Conservation (phyloP, 92 coral and sea anemone genomes). For the Epizoanthus illoricatus region DNA sequence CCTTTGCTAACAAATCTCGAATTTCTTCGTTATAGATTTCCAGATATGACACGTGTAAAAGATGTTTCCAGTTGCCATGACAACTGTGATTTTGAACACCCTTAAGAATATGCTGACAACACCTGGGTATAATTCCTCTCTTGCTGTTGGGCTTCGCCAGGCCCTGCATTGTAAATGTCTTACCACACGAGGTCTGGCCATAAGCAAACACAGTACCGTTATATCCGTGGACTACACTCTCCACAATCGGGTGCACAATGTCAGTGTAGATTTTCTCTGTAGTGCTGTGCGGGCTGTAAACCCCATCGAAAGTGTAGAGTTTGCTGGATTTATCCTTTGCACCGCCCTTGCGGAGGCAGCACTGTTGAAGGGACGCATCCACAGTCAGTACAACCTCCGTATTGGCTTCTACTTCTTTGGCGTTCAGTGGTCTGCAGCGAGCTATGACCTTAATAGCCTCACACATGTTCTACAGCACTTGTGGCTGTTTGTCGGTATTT, state of each 20-base stretch:
- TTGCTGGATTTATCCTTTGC: slow-evolving; percentile 51
- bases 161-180: slow-evolving; percentile 90
- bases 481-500: slow-evolving; percentile 25
- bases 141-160: slow-evolving; percentile 53
- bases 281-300: slow-evolving; percentile 63
- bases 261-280: slow-evolving; percentile 79
- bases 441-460: slow-evolving; percentile 75
- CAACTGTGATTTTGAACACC: slow-evolving; percentile 54
- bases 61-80: slow-evolving; percentile 65
- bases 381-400: slow-evolving; percentile 65
- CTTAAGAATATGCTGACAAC: slow-evolving; percentile 75
- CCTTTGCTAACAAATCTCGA: slow-evolving; percentile 69
- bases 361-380: slow-evolving; percentile 65
- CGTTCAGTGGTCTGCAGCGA: slow-evolving; percentile 83
- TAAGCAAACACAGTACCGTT: slow-evolving; percentile 91
- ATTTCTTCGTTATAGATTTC: slow-evolving; percentile 87
- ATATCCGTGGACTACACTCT: slow-evolving; percentile 82
- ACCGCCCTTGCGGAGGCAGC: slow-evolving; percentile 52
- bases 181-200: slow-evolving; percentile 91
- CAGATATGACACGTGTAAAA: slow-evolving; percentile 78
- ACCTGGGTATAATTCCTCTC: slow-evolving; percentile 75
- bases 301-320: slow-evolving; percentile 80
- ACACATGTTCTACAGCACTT: slow-evolving; percentile 41
- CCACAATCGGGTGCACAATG: slow-evolving; percentile 83
- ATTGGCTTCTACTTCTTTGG: slow-evolving; percentile 64